Percentiles rank a stretch among this genome's conserved stretches.
phyloP scores from a whole-genome alignment of 1,140 invertebrate genomes.

The Belonocnema kinseyi region DNA sequence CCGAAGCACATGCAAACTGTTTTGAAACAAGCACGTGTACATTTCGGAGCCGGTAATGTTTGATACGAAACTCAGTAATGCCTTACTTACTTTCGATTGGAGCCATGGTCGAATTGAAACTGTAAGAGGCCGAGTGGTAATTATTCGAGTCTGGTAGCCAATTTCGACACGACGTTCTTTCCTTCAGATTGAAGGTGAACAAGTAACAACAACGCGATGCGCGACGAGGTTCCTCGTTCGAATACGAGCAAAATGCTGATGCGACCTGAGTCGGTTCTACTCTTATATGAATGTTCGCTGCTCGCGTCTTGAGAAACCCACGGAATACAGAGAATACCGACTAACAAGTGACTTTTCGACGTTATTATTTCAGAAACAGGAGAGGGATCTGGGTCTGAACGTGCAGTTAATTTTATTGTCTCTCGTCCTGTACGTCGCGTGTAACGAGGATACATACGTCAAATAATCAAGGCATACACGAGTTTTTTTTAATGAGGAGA shows the following conservation, averaged over 20 bases:
- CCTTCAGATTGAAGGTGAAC: conserved; percentile 5
- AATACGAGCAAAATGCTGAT: conserved; percentile 30
- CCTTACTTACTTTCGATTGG: not conserved
- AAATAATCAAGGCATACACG: conserved; percentile 18
- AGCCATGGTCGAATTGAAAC: conserved; percentile 5
- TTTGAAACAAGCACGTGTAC: not conserved
- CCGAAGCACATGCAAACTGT: not conserved
- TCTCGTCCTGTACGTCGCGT: conserved; percentile 11
- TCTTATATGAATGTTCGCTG: conserved; percentile 28
- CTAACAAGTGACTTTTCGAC: not conserved
- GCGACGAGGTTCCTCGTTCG: conserved; percentile 26
- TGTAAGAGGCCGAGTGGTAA: not conserved
- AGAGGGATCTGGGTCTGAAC: not conserved
- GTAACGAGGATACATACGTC: conserved; percentile 10
- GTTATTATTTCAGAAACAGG: conserved; percentile 1
- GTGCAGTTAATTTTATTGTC: conserved; percentile 8
- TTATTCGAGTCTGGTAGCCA: conserved; percentile 14
- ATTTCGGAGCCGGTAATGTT: not conserved
- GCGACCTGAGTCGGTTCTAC: conserved; percentile 16
- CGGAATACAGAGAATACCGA: not conserved
- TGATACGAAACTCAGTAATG: not conserved
- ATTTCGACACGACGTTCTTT: conserved; percentile 1
- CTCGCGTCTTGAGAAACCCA: conserved; percentile 8
- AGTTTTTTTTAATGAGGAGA: not conserved
- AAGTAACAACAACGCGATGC: not conserved